These are phyloP conservation scores for Cyphomyrus plagiostoma DNA, from an alignment of 2,113 vertebrate species.

Conservation along the genomic window DNA sequence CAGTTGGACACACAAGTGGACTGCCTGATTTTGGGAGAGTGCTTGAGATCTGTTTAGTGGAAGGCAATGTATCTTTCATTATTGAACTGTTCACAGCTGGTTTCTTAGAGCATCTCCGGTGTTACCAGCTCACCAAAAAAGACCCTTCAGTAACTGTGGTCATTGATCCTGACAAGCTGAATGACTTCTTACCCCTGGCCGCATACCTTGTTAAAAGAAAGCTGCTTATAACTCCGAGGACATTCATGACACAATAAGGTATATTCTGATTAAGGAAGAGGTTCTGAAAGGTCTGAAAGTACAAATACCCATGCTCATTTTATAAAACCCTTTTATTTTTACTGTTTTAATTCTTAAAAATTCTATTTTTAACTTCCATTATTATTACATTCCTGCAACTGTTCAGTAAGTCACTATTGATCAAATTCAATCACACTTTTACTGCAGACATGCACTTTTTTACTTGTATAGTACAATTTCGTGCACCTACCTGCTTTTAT, in stretches of 20 bases:
- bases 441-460: background rate
- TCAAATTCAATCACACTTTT: background rate
- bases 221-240: background rate
- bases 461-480: background rate
- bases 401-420: background rate
- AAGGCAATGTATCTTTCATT: background rate
- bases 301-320: background rate
- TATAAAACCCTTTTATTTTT: background rate
- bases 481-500: background rate
- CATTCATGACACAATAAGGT: conserved; percentile 6
- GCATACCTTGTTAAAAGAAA: background rate
- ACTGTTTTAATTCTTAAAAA: background rate
- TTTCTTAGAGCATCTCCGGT: background rate
- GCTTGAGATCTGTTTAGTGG: background rate
- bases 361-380: background rate
- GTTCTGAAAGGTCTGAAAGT: background rate
- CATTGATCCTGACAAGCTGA: background rate
- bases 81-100: background rate
- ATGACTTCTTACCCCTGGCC: background rate
- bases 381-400: background rate
- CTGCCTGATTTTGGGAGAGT: conserved; percentile 13
- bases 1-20: conserved; percentile 15
- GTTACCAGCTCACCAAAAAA: background rate
- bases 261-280: background rate
- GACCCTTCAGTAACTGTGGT: background rate